A percentile compares a stretch with the other conserved stretches of the same genome.
These are phyloP conservation scores for Tanytarsus gracilentus DNA, from an alignment of 2,888 invertebrate species.

Conservation along the genomic window DNA sequence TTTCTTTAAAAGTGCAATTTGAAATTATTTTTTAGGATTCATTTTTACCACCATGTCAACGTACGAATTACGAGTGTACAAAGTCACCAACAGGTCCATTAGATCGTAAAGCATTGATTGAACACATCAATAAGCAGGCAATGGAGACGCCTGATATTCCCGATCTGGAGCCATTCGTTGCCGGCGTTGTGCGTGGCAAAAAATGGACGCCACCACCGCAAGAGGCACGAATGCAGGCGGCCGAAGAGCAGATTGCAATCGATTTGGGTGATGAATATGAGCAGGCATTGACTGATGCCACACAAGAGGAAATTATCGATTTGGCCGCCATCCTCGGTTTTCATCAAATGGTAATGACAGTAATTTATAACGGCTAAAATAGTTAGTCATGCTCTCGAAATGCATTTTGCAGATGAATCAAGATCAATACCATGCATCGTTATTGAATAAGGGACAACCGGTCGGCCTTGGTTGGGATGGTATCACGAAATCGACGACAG, in stretches of 20 bases:
- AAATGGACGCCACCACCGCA: conserved; percentile 80
- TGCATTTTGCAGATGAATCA: conserved; percentile 67
- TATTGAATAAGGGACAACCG: conserved; percentile 84
- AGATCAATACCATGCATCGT: conserved; percentile 96
- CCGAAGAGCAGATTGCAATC: conserved; percentile 85
- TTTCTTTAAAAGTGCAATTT: conserved; percentile 7
- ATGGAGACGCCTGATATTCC: conserved; percentile 95
- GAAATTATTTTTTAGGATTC: conserved; percentile 65
- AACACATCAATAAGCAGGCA: conserved; percentile 97
- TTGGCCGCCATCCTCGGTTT: conserved; percentile 95
- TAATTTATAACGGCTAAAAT: no score
- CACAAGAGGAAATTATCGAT: conserved; percentile 97
- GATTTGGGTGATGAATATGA: conserved; percentile 93
- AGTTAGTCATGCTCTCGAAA: background rate
- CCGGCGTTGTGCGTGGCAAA: conserved; percentile 85
- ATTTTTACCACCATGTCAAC: conserved; percentile 89
- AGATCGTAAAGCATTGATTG: conserved; percentile 88
- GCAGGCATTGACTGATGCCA: conserved; percentile 74
- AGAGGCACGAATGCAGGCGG: conserved; percentile 62
- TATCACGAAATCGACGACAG: conserved; percentile 87
- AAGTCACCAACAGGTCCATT: conserved; percentile 94
- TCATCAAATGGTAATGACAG: conserved; percentile 87
- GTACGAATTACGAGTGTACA: conserved; percentile 91
- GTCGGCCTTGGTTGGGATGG: conserved; percentile 89
- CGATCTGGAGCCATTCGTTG: conserved; percentile 85